Percentiles rank a stretch among this genome's conserved stretches.
These are phyloP conservation scores for Syrrhaptes paradoxus DNA, from an alignment of 2,113 vertebrate genomes.

Conservation along the genomic window DNA sequence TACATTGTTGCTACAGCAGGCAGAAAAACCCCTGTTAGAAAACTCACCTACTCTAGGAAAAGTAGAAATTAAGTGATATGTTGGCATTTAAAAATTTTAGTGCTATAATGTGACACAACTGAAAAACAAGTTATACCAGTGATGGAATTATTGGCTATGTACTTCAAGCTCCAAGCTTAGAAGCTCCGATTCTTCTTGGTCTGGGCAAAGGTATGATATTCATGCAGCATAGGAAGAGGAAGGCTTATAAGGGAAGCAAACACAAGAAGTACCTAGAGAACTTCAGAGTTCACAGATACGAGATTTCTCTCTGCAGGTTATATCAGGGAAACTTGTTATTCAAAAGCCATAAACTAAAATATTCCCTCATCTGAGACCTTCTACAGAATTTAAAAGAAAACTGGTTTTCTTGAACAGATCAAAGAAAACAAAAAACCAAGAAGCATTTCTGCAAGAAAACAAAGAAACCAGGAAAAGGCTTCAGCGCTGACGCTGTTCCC, in stretches of 20 bases:
- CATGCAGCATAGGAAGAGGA: background rate
- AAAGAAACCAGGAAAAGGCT: background rate
- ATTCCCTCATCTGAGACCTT: background rate
- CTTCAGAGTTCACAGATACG: background rate
- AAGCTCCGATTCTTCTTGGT: background rate
- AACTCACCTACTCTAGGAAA: background rate
- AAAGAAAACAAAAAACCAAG: conserved; percentile 3
- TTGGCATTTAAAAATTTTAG: background rate
- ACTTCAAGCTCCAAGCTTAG: background rate
- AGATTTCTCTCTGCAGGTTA: background rate
- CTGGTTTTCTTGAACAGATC: background rate
- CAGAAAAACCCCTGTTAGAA: background rate
- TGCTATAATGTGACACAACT: background rate
- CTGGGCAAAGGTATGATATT: background rate
- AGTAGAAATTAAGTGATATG: background rate
- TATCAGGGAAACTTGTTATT: background rate
- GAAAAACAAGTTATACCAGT: background rate
- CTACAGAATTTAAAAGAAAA: conserved; percentile 18
- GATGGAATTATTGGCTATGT: background rate
- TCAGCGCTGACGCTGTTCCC: background rate
- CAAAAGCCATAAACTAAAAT: conserved; percentile 17
- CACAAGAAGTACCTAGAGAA: background rate
- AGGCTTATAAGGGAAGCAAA: background rate
- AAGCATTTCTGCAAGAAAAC: conserved; percentile 26
- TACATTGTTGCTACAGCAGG: background rate